A percentile compares a stretch with the other conserved stretches of the same genome.
These are phyloP conservation scores for Macrotis lagotis DNA, from an alignment of 2,113 vertebrate species.

Conservation along the genomic window DNA sequence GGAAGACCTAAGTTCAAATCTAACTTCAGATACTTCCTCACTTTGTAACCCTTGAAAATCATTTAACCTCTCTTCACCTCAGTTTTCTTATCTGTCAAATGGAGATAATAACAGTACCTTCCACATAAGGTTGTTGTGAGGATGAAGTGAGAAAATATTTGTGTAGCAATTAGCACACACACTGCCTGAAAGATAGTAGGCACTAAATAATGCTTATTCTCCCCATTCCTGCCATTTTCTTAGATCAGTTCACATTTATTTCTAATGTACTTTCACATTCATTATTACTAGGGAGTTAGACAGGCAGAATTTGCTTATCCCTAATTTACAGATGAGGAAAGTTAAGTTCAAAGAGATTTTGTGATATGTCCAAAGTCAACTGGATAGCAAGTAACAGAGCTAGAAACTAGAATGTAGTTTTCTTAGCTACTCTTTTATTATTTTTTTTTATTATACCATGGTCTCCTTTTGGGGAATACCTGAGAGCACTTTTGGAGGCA, in stretches of 20 bases:
- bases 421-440: not conserved
- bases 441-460: not conserved
- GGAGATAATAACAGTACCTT: not conserved
- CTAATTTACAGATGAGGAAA: not conserved
- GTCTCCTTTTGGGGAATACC: not conserved
- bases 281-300: not conserved
- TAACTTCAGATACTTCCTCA: not conserved
- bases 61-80: not conserved
- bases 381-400: not conserved
- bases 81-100: not conserved
- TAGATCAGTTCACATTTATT: not conserved
- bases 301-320: not conserved
- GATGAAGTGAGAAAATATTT: not conserved
- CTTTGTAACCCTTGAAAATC: not conserved
- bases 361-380: not conserved
- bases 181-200: not conserved
- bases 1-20: not conserved
- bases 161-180: not conserved
- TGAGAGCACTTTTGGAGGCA: not conserved
- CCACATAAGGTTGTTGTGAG: not conserved
- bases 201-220: not conserved
- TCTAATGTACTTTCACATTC: not conserved
- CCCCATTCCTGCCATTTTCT: not conserved
- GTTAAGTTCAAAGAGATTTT: not conserved
- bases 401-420: not conserved